Evolutionary conservation across 92 coral and sea anemone species (phyloP), one percentile per base, ranked within the genome.

Genomic region (Anthopleura xanthogrammica): DNA sequence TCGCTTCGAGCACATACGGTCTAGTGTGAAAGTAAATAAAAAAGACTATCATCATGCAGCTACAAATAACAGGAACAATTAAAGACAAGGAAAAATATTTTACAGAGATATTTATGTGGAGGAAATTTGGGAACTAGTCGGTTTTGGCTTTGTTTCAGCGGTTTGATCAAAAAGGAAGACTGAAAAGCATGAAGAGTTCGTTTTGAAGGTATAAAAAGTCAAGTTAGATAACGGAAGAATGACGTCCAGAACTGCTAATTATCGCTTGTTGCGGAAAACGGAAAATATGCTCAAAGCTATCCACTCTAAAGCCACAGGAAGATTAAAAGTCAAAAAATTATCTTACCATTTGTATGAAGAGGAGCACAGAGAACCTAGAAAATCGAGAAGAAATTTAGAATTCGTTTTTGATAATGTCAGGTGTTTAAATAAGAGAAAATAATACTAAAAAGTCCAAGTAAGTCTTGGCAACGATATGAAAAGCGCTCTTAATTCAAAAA

Each of bases 401-500:
- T 3, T 12, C 42, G 52, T 79, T 79, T 13, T 29, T 23, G 22
- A 41, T 41, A 24, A 41, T 23, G 52, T 6, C 52, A 80, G 83
- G 57, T 80, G 83, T 64, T 20, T 80, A 80, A 80, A 80, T 64
- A 80, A 24, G 58, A 80, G 52, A 39, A 77, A 77, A 77, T 48
- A 62, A 13, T 7, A 41, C 52, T 79, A 3, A 13, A 79, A 57
- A 79, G 73, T 79, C 71, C 60, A 60, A 79, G 24, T 36, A 79
- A 79, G 66, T 58, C 72, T n/a, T 42, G 3, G n/a, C 24, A 60
- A 46, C 42, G 60, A 52, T 8, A 52, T 8, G 4, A 77, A 50
- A 77, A 68, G 6, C 74, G 42, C 12, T 68, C 9, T 62, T 23
- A 76, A 13, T 20, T 7, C 12, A 76, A 39, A 39, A n/a, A 12